Evolutionary conservation across 2,888 invertebrate species (phyloP).

Genomic region (Lasioglossum zephyrum): DNA sequence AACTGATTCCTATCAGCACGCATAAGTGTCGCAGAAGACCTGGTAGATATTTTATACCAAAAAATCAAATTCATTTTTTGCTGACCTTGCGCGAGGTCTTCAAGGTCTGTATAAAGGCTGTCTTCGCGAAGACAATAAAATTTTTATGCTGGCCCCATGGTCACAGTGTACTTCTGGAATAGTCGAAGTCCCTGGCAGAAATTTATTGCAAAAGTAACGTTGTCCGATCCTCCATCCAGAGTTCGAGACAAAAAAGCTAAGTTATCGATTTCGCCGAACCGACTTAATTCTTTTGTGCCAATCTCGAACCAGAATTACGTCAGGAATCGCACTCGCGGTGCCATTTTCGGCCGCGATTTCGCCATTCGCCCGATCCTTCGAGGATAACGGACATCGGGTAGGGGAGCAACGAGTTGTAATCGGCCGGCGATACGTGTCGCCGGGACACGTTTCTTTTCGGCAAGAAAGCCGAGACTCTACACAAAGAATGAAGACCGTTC

Average conservation of each 20-base stretch:
- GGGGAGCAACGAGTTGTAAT: constrained; percentile 7
- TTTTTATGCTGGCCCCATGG: background rate
- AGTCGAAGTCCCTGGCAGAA: background rate
- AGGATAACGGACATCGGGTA: constrained; percentile 25
- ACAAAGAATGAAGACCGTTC: background rate
- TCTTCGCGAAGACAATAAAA: background rate
- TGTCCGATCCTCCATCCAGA: background rate
- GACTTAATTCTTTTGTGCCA: background rate
- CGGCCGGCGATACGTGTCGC: constrained; percentile 1
- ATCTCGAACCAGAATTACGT: constrained; percentile 30
- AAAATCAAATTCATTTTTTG: background rate
- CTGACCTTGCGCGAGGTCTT: background rate
- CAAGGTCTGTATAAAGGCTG: background rate
- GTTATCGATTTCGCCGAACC: background rate
- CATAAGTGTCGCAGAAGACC: background rate
- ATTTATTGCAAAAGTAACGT: background rate
- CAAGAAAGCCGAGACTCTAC: too few relatives aligned
- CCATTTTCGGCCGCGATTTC: constrained; percentile 49
- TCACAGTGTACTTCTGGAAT: background rate
- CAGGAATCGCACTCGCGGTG: constrained; percentile 29
- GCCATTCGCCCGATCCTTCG: constrained; percentile 42
- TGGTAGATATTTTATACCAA: too few relatives aligned
- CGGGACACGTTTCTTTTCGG: background rate
- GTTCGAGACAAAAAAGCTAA: background rate
- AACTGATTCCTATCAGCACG: background rate